Conservation (phyloP, 2,113 vertebrate species). For the Parotia lawesii region DNA sequence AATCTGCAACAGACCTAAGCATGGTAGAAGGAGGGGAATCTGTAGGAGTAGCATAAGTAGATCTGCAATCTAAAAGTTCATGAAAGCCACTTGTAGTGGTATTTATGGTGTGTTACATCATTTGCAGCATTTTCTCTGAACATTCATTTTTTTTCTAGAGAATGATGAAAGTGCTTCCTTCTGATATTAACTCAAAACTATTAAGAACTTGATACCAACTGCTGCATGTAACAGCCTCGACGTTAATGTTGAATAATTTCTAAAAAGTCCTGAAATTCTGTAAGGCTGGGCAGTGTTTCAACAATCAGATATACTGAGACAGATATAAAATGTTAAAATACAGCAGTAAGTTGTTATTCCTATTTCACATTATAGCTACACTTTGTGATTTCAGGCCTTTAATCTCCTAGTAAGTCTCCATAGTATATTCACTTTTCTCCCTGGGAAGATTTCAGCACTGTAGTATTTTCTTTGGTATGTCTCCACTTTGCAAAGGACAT, state of each 20-base stretch:
- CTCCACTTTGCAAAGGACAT: background rate
- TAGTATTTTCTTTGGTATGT: background rate
- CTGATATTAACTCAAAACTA: background rate
- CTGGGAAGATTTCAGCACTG: background rate
- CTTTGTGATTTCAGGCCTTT: background rate
- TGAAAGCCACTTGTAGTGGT: background rate
- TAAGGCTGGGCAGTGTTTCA: background rate
- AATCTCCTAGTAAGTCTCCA: background rate
- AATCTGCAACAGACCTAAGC: background rate
- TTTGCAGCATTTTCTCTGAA: background rate
- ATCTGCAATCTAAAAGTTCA: background rate
- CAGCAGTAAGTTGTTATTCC: background rate
- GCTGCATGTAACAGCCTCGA: background rate
- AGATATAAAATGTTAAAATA: background rate
- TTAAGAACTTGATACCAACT: background rate
- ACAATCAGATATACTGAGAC: background rate
- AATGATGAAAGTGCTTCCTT: background rate
- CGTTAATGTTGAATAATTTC: background rate
- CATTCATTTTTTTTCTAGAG: background rate
- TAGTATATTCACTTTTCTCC: background rate
- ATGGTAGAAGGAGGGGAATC: background rate
- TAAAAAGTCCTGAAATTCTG: background rate
- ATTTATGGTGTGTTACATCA: background rate
- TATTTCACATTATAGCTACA: background rate
- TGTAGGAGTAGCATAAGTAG: background rate